Percentiles rank a stretch among this genome's conserved stretches.
Evolutionary conservation across 2,888 invertebrate genomes (phyloP).

Genomic region (Julus scandinavius): DNA sequence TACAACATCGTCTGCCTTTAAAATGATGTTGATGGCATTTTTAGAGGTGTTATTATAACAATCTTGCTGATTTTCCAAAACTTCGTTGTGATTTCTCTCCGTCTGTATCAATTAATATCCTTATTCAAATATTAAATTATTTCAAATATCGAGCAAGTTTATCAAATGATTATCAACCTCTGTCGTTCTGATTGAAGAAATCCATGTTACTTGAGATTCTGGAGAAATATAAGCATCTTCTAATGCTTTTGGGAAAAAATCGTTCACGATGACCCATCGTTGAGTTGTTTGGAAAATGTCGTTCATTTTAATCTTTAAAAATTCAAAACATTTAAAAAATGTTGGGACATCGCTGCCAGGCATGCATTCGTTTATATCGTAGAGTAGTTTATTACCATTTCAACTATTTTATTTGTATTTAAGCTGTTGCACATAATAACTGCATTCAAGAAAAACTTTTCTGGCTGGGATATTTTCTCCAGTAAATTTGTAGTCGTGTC

Average conservation of each 20-base stretch:
- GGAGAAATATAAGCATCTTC: background rate
- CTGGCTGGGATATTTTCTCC: background rate
- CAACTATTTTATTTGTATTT: background rate
- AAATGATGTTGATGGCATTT: background rate
- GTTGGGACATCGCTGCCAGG: background rate
- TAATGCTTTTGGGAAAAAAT: background rate
- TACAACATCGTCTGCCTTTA: background rate
- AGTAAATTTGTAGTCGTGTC: background rate
- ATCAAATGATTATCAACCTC: background rate
- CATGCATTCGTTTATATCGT: background rate
- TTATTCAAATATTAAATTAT: too few relatives aligned
- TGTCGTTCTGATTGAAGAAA: background rate
- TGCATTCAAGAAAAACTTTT: background rate
- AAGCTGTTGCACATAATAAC: background rate
- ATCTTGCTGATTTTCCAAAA: background rate
- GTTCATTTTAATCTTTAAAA: background rate
- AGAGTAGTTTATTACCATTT: background rate
- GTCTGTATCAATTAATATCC: background rate
- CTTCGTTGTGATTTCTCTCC: background rate
- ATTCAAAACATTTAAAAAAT: background rate
- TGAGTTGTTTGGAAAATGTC: conserved; percentile 3
- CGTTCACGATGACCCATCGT: background rate
- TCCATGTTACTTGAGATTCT: conserved; percentile 37
- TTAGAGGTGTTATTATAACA: background rate
- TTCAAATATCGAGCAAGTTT: background rate